Conservation (phyloP, 2,888 invertebrate species). For the Coelinius sp. region DNA sequence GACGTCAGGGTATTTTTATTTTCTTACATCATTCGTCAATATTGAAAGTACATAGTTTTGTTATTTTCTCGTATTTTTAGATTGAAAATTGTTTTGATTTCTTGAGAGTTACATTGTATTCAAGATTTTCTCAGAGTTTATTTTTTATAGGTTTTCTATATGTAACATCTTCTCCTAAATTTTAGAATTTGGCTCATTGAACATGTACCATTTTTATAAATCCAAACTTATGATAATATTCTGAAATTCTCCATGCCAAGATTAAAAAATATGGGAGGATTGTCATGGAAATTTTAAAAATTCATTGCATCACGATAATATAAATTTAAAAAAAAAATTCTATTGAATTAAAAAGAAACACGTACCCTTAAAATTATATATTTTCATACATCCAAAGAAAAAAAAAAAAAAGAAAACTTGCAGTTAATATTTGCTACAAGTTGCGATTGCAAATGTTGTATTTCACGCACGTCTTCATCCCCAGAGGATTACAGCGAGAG, state of each 20-base stretch:
- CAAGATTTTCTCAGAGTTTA: not conserved
- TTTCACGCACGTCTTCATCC: not conserved
- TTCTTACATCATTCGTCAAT: too few relatives aligned
- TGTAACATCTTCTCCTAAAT: not conserved
- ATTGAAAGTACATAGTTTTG: too few relatives aligned
- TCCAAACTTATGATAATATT: not conserved
- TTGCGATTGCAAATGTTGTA: not conserved
- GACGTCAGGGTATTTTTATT: not conserved
- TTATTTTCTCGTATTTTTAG: too few relatives aligned
- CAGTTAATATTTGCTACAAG: not conserved
- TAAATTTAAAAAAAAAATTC: not conserved
- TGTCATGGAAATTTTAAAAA: not conserved
- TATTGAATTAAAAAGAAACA: not conserved
- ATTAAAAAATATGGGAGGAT: not conserved
- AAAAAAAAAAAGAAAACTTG: not conserved
- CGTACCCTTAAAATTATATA: too few relatives aligned
- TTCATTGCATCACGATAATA: too few relatives aligned
- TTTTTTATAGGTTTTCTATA: not conserved
- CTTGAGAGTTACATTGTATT: not conserved
- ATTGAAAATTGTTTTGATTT: too few relatives aligned
- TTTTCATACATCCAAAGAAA: too few relatives aligned
- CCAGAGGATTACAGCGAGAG: not conserved
- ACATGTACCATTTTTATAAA: not conserved
- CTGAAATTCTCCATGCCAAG: not conserved
- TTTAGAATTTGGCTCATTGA: not conserved